Evolutionary conservation across 2,797 vertebrate genomes (phyloP).

Genomic region (Cephalopachus bancanus): DNA sequence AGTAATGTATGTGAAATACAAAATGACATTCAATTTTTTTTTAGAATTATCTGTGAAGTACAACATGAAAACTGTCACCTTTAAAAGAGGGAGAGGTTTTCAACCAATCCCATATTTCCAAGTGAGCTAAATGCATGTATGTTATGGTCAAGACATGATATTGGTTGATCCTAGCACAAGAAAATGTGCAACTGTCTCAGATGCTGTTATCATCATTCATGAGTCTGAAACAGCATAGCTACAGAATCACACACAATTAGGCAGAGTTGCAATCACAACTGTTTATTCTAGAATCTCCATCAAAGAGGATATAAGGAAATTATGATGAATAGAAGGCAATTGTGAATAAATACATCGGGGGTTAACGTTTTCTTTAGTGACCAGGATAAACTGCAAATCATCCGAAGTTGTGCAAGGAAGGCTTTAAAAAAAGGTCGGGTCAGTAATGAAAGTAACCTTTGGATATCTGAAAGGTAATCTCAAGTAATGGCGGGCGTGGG

Average conservation of each 20-base stretch:
- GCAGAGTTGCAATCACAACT: not conserved
- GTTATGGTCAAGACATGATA: not conserved
- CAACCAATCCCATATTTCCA: not conserved
- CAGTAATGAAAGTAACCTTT: not conserved
- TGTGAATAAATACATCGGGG: not conserved
- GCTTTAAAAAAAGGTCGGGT: not conserved
- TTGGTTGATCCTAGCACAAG: not conserved
- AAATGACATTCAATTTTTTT: not conserved
- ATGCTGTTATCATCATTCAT: not conserved
- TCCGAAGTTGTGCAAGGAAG: not conserved
- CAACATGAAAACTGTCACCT: not conserved
- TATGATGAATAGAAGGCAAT: not conserved
- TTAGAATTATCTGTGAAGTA: not conserved
- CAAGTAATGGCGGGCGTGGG: not conserved
- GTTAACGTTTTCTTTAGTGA: constrained; percentile 35
- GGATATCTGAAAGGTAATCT: not conserved
- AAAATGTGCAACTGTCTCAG: not conserved
- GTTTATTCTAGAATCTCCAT: not conserved
- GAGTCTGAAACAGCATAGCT: not conserved
- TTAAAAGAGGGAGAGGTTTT: not conserved
- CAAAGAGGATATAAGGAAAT: not conserved
- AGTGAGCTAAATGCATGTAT: not conserved
- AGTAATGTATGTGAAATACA: not conserved
- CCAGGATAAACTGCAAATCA: not conserved
- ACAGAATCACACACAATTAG: not conserved